phyloP scores from a whole-genome alignment of 2,113 vertebrate species.

The Phylloscopus trochiloides region DNA sequence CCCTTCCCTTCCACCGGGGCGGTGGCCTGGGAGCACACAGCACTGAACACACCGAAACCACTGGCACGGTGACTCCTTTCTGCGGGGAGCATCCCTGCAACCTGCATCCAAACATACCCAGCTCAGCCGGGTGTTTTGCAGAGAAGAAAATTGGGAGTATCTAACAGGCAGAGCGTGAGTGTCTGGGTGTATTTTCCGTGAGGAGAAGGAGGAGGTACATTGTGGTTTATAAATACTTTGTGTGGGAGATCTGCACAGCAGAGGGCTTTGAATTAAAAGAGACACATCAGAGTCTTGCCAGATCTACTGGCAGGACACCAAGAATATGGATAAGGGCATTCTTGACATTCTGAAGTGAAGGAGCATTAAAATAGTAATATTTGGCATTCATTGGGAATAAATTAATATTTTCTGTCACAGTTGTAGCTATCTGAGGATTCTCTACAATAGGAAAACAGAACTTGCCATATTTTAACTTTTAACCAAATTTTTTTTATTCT shows the following conservation, averaged over 20 bases:
- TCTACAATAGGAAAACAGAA: neutral
- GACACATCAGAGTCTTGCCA: neutral
- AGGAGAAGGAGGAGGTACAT: neutral
- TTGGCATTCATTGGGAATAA: neutral
- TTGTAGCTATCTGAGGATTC: neutral
- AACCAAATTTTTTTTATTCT: neutral
- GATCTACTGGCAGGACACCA: slow-evolving; percentile 35
- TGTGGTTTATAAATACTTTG: slow-evolving; percentile 26
- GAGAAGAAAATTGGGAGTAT: neutral
- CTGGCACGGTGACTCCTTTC: neutral
- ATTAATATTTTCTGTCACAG: neutral
- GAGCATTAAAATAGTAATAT: neutral
- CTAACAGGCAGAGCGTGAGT: neutral
- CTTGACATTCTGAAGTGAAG: slow-evolving; percentile 32
- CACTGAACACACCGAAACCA: accelerated
- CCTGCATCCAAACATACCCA: neutral
- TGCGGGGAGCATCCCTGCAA: neutral
- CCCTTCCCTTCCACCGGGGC: neutral
- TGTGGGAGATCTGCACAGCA: slow-evolving; percentile 7
- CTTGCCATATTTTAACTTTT: neutral
- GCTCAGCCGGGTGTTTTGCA: neutral
- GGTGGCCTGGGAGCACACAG: neutral
- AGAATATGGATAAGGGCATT: slow-evolving; percentile 16
- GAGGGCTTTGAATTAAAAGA: slow-evolving; percentile 8
- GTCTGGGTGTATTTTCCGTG: neutral